Evolutionary conservation across 2,888 invertebrate genomes (phyloP).

Genomic region (Pristionchus mayeri): DNA sequence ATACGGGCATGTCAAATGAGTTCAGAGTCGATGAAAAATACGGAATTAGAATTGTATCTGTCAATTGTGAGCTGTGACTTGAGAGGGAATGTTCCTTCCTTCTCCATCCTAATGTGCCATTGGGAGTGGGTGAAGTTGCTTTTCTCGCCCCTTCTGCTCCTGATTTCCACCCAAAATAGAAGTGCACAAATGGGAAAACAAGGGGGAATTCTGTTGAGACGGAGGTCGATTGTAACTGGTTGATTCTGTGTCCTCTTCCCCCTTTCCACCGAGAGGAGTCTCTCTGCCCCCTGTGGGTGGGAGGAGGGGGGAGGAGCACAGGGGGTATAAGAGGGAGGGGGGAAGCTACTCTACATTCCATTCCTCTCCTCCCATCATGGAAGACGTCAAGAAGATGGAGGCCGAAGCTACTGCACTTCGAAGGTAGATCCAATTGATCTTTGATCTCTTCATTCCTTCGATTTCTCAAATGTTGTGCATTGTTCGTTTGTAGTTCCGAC

Average conservation of each 20-base stretch:
- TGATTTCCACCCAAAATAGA: neutral
- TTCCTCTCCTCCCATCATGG: neutral
- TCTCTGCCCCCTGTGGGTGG: slow-evolving; percentile 3
- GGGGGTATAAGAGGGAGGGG: slow-evolving; percentile 9
- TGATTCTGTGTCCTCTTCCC: neutral
- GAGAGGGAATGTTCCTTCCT: too few species aligned
- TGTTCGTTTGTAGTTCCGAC: too few species aligned
- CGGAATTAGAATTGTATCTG: too few species aligned
- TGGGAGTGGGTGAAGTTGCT: neutral
- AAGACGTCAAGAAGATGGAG: slow-evolving; percentile 48
- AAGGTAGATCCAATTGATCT: slow-evolving; percentile 32
- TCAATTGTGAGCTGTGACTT: too few species aligned
- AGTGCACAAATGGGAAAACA: slow-evolving; percentile 2
- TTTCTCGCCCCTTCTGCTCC: slow-evolving; percentile 22
- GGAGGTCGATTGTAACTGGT: slow-evolving; percentile 28
- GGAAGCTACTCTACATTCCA: slow-evolving; percentile 26
- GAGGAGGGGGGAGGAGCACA: neutral
- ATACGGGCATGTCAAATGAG: too few species aligned
- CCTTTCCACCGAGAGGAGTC: too few species aligned
- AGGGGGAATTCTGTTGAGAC: neutral
- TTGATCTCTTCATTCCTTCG: slow-evolving; percentile 3
- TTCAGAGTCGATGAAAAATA: too few species aligned
- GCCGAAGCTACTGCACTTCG: slow-evolving; percentile 34
- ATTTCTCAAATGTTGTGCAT: too few species aligned
- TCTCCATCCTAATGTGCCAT: neutral